Percentiles rank a stretch among this genome's conserved stretches.
These are phyloP conservation scores for Lophotriccus pileatus DNA, from an alignment of 2,797 vertebrate species.

Conservation along the genomic window DNA sequence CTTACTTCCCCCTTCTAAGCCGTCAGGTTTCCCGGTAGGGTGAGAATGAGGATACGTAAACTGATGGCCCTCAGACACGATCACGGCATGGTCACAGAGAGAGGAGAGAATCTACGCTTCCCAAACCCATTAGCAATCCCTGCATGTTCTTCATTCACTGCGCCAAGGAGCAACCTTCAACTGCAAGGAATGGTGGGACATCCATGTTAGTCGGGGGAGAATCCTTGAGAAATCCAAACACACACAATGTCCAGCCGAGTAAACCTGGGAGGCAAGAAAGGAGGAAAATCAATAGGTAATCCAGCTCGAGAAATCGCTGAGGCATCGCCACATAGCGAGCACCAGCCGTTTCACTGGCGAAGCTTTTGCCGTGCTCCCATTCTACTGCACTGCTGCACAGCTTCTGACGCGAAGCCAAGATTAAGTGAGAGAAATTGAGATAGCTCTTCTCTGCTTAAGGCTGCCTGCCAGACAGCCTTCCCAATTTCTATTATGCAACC, in stretches of 20 bases:
- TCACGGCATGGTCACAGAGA: conserved; percentile 93
- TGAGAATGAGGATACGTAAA: conserved; percentile 79
- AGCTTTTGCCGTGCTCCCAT: conserved; percentile 77
- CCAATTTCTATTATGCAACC: conserved; percentile 74
- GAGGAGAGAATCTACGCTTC: conserved; percentile 79
- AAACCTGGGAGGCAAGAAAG: conserved; percentile 81
- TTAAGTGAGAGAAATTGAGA: conserved; percentile 81
- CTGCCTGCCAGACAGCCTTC: conserved; percentile 79
- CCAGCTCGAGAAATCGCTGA: conserved; percentile 69
- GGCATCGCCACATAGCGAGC: conserved; percentile 64
- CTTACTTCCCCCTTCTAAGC: conserved; percentile 73
- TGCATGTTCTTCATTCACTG: conserved; percentile 93
- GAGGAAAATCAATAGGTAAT: conserved; percentile 77
- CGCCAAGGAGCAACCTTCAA: conserved; percentile 89
- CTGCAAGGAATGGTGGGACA: conserved; percentile 88
- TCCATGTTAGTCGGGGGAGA: conserved; percentile 89
- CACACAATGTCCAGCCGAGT: conserved; percentile 73
- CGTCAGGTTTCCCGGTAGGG: conserved; percentile 82
- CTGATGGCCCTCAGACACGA: conserved; percentile 81
- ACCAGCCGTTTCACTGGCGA: conserved; percentile 73
- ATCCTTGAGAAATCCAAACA: conserved; percentile 88
- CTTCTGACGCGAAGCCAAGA: conserved; percentile 92
- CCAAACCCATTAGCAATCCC: conserved; percentile 88
- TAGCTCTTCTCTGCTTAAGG: conserved; percentile 77
- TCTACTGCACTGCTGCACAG: conserved; percentile 92